Evolutionary conservation across 1,140 invertebrate species (phyloP), one percentile per base, ranked within the genome.

Genomic region (Drosophila auraria): DNA sequence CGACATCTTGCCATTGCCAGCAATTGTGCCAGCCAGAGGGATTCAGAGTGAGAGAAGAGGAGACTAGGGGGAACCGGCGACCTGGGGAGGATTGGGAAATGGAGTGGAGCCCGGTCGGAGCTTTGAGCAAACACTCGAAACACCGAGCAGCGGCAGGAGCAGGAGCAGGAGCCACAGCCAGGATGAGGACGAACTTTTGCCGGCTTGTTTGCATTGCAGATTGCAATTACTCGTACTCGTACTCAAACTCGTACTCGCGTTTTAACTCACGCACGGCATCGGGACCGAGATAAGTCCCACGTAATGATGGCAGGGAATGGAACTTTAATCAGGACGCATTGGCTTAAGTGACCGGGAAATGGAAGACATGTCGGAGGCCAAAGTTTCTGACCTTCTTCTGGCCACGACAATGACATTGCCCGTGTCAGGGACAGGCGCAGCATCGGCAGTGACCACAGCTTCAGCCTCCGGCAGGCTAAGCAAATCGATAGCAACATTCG

Each of bases 191-290:
- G 60, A 84, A 80, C 73, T 78, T 58, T 36, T 63, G 60, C 62
- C 42, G 70, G 44, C 51, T 77, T 73, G 75, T 80, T 90, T 89
- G 86, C 86, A 57, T 71, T 73, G 75, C 82, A 89, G 87, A 90
- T 90, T 89, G 86, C 82, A 89, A 90, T 86, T 90, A 90, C 81
- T 66, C 50, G 54, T 74, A 90, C 78, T 70, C 53, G 54, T 20
- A 20, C 20, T 20, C 20, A 1, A 20, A 90, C 81, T 66, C 50
- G 54, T 77, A 90, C 78, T 70, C 53, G 54, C 68, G 76, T 63
- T 80, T 80, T 62, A 80, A 74, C 73, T 74, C 80, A 47, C 62
- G 42, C 70, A 44, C 38, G 38, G 23, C 59, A 33, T 33, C 45
- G 36, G 30, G 56, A 8, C 40, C 60, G 47, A 59, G 44, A 54